A percentile compares a stretch with the other conserved stretches of the same genome.
Conservation (phyloP, 2,113 vertebrate genomes). For the Ovis aries region ARS-UI_Ramb_v3.0 NC_056073.1:39230501-39231000, state of each 20-base stretch:
- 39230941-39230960: slow-evolving; percentile 38
- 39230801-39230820: neutral
- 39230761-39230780: neutral
- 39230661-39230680: neutral
- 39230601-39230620: neutral
- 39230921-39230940: neutral
- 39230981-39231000: slow-evolving; percentile 25
- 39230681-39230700: neutral
- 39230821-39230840: neutral
- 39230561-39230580: neutral
- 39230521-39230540: neutral
- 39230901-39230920: neutral
- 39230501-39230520: neutral
- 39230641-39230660: slow-evolving; percentile 16
- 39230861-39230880: neutral
- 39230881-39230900: neutral
- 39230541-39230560: neutral
- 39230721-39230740: neutral
- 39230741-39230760: neutral
- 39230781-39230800: neutral
- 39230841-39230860: neutral
- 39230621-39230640: neutral
- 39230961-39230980: slow-evolving; percentile 31
- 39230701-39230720: neutral
- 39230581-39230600: neutral